phyloP scores from a whole-genome alignment of 2,113 vertebrate species.

The Nannospalax galili region DNA sequence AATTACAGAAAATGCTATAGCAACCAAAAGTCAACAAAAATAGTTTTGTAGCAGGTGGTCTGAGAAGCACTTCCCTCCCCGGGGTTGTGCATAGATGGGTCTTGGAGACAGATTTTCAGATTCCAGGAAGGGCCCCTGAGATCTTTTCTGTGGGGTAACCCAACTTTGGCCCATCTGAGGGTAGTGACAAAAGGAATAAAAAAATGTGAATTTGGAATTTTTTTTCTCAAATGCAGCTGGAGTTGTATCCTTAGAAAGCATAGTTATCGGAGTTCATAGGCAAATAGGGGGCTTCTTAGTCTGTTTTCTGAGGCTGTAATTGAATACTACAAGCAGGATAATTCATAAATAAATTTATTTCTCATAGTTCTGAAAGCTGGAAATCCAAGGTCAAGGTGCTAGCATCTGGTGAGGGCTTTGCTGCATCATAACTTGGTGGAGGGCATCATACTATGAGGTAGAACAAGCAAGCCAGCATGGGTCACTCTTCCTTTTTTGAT shows the following conservation, averaged over 20 bases:
- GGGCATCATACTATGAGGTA: background rate
- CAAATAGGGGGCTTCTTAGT: background rate
- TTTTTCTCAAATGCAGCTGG: background rate
- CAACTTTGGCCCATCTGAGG: background rate
- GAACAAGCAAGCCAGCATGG: background rate
- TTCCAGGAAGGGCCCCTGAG: background rate
- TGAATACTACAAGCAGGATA: background rate
- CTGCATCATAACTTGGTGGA: too few species aligned
- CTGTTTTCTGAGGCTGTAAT: background rate
- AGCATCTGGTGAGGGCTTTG: background rate
- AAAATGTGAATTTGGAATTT: background rate
- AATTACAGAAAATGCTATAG: background rate
- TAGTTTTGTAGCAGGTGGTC: background rate
- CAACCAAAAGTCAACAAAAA: constrained; percentile 44
- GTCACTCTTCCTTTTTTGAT: background rate
- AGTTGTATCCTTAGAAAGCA: background rate
- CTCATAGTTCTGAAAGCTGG: background rate
- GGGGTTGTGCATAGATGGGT: background rate
- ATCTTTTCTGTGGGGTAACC: too few species aligned
- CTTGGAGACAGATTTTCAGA: background rate
- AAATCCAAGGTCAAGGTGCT: background rate
- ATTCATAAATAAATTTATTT: background rate
- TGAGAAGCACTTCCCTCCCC: background rate
- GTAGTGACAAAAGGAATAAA: accelerated
- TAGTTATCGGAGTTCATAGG: background rate